Conservation (phyloP, 2,888 invertebrate genomes). For the Nomada fabriciana region DNA sequence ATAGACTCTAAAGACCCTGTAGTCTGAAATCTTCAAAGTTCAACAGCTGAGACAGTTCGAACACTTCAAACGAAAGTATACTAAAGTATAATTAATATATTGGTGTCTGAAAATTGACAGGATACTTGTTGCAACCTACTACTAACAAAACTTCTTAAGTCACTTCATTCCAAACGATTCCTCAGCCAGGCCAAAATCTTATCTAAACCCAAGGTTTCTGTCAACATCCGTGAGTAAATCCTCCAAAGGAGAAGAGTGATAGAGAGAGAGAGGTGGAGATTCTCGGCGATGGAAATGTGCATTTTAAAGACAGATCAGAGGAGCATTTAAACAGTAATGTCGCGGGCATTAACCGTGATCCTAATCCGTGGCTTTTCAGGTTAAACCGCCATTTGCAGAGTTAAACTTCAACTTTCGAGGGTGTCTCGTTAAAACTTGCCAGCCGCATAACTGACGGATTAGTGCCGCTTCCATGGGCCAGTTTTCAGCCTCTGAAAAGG, state of each 20-base stretch:
- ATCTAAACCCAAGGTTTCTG: too few species aligned
- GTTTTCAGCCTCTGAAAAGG: background rate
- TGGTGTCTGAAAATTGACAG: too few species aligned
- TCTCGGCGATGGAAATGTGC: background rate
- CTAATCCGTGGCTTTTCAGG: slow-evolving; percentile 11
- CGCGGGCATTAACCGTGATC: slow-evolving; percentile 7
- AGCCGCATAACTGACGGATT: slow-evolving; percentile 5
- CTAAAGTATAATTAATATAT: too few species aligned
- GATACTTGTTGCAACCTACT: too few species aligned
- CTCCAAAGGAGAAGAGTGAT: background rate
- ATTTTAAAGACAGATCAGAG: background rate
- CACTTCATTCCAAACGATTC: background rate
- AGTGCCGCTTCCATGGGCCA: background rate
- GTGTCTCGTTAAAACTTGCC: slow-evolving; percentile 33
- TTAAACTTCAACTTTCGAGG: slow-evolving; percentile 8
- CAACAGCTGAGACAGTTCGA: too few species aligned
- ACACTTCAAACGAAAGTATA: too few species aligned
- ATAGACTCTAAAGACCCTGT: too few species aligned
- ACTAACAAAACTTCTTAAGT: too few species aligned
- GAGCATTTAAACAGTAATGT: background rate
- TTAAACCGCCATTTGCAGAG: background rate
- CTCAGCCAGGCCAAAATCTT: background rate
- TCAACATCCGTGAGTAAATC: background rate
- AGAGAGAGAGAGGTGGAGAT: too few species aligned
- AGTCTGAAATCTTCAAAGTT: too few species aligned